Conservation (phyloP, 2,113 vertebrate genomes). For the Poeciliopsis retropinna region DNA sequence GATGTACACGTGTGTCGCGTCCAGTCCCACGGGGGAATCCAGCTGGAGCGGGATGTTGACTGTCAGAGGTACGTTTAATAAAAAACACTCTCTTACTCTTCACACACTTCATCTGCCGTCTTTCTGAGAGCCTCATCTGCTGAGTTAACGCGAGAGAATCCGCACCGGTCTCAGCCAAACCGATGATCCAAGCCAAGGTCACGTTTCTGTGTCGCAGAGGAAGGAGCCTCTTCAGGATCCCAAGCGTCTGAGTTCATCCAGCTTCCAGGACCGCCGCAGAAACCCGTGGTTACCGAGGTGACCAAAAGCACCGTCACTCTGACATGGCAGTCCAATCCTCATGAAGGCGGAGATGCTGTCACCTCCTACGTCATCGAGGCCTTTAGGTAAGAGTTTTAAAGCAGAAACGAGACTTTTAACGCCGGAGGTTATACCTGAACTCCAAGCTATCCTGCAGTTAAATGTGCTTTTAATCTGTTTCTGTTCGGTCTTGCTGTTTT, state of each 20-base stretch:
- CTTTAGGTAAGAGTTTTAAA: constrained; percentile 84
- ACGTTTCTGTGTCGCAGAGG: constrained; percentile 67
- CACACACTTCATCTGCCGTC: constrained; percentile 25
- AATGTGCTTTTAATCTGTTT: too few relatives aligned
- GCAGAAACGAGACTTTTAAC: not conserved
- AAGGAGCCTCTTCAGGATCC: constrained; percentile 65
- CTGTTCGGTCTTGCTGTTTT: too few relatives aligned
- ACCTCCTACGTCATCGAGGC: constrained; percentile 93
- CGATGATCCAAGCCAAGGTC: not conserved
- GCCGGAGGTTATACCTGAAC: too few relatives aligned
- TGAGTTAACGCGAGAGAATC: not conserved
- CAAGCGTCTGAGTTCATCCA: constrained; percentile 77
- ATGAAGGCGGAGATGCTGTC: constrained; percentile 74
- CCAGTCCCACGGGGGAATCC: constrained; percentile 83
- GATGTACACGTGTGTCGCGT: constrained; percentile 88
- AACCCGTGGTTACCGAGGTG: constrained; percentile 88
- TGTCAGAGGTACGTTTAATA: constrained; percentile 85
- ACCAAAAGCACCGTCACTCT: constrained; percentile 89
- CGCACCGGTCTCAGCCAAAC: not conserved
- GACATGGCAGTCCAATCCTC: constrained; percentile 87
- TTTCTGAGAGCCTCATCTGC: constrained; percentile 6
- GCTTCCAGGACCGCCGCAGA: constrained; percentile 90
- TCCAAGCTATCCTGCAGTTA: too few relatives aligned
- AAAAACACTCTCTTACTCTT: constrained; percentile 38
- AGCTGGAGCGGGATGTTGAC: constrained; percentile 86